Base-by-base conservation (phyloP, 2,888 invertebrate species). In the Dicycla oo region DNA sequence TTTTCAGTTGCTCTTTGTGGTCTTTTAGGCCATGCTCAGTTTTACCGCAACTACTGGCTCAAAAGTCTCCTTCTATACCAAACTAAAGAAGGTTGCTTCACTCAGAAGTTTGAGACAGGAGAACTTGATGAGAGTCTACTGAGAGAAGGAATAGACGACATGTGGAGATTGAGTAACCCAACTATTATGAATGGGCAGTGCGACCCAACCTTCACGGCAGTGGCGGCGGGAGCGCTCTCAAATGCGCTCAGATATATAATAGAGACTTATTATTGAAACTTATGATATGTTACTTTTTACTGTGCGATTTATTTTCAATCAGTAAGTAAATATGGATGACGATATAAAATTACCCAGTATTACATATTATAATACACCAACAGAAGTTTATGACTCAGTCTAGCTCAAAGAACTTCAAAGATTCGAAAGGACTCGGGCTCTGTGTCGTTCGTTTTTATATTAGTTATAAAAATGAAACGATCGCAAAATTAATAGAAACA, bases 1-100 rank as follows among this genome's bases (percentile, higher is more conserved):
- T 40, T 89, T 88, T 40, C 88, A 93, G 93, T 92, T 5, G 61
- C 82, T 15, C 78, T 93, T 3, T 94, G 93, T 83, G 67, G 84
- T 11, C 43, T 92, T 11, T 81, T 87, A 4, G 93, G 93, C 0
- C 87, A 92, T 67, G 80, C 82, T 1, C 83, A 91, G 20, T 92
- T 93, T 73, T 61, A 92, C 0, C 88, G 86, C 10, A 84, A 86
- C 2, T 65, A 81, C 0, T 93, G 93, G 93, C 56, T 94, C 20
- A 57, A 63, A 13, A 78, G 82, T 15, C 70, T 91, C 3, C 69
- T 90, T 0, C 72, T 63, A 0, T 88, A 71, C 57, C 93, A 93
- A 82, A 88, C 89, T 2, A 13, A 73, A 0, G 54, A 74, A 26
- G 94, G 94, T 3, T 94, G 93, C 69, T 93, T 92, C 69, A 43